These are phyloP conservation scores for Apantesis nais DNA, from an alignment of 2,888 invertebrate genomes.

Conservation along the genomic window DNA sequence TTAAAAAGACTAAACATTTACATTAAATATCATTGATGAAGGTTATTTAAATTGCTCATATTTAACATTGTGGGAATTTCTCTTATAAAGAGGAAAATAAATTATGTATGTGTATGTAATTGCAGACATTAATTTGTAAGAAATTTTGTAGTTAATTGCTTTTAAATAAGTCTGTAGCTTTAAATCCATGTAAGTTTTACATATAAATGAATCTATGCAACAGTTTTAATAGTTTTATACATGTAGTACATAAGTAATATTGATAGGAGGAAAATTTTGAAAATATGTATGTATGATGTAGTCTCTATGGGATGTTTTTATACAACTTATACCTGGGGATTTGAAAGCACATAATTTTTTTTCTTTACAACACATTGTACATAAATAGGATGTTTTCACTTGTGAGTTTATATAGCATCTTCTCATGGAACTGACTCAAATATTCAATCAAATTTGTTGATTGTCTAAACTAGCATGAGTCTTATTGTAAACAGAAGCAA, in stretches of 20 bases:
- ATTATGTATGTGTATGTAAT: background rate
- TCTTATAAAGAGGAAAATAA: background rate
- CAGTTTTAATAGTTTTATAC: background rate
- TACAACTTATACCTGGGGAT: too few species aligned
- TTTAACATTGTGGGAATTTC: background rate
- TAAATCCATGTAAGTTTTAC: background rate
- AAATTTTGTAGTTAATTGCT: background rate
- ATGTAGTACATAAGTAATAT: too few species aligned
- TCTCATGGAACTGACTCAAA: too few species aligned
- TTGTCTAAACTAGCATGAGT: background rate
- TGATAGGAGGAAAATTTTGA: too few species aligned
- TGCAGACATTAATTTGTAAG: background rate
- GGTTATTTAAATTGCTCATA: constrained; percentile 1
- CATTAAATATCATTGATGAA: constrained; percentile 6
- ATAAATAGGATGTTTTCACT: background rate
- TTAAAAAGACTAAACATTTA: background rate
- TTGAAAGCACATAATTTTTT: too few species aligned
- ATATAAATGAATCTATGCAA: background rate
- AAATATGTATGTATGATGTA: too few species aligned
- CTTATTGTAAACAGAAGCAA: background rate
- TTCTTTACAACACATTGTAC: too few species aligned
- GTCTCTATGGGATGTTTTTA: too few species aligned
- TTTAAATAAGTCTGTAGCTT: background rate
- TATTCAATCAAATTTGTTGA: too few species aligned
- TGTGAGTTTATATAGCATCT: background rate